These are phyloP conservation scores for Dastarcus helophoroides DNA, from an alignment of 2,888 invertebrate genomes.

Conservation along the genomic window DNA sequence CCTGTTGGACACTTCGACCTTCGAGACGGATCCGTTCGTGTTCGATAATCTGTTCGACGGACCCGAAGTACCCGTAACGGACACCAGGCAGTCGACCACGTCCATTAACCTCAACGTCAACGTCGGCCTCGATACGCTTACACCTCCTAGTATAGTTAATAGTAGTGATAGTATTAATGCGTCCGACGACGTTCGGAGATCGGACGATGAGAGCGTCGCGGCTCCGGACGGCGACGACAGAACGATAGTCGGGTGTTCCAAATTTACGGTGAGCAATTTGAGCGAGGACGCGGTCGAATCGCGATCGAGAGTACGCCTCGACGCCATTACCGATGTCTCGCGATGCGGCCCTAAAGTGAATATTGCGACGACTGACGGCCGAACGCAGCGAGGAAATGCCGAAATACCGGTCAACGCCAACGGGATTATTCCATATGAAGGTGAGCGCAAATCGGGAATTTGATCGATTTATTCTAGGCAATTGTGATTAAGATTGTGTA, in stretches of 20 bases:
- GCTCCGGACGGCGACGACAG: slow-evolving; percentile 18
- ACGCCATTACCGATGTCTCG: too few species aligned
- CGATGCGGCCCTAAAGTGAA: slow-evolving; percentile 35
- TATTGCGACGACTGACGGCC: slow-evolving; percentile 18
- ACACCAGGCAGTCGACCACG: slow-evolving; percentile 30
- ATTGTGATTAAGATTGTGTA: too few species aligned
- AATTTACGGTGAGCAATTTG: slow-evolving; percentile 28
- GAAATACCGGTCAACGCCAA: slow-evolving; percentile 24
- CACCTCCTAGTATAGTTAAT: slow-evolving; percentile 24
- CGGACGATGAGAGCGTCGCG: slow-evolving; percentile 5
- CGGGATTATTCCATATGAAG: slow-evolving; percentile 31
- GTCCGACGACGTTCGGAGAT: slow-evolving; percentile 6
- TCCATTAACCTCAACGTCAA: slow-evolving; percentile 26
- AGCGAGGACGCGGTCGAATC: slow-evolving; percentile 12
- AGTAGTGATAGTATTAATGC: slow-evolving; percentile 20
- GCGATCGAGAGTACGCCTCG: slow-evolving; percentile 23
- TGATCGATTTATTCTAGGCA: too few species aligned
- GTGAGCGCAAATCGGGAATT: slow-evolving; percentile 11
- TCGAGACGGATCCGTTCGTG: slow-evolving; percentile 44
- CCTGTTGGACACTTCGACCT: slow-evolving; percentile 38
- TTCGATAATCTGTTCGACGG: slow-evolving; percentile 34
- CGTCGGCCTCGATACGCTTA: slow-evolving; percentile 29
- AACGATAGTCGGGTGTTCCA: slow-evolving; percentile 30
- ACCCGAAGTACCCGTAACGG: slow-evolving; percentile 28
- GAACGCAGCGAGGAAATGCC: neutral